Base-by-base conservation (phyloP, 2,888 invertebrate species). In the Amiota mariae region DNA sequence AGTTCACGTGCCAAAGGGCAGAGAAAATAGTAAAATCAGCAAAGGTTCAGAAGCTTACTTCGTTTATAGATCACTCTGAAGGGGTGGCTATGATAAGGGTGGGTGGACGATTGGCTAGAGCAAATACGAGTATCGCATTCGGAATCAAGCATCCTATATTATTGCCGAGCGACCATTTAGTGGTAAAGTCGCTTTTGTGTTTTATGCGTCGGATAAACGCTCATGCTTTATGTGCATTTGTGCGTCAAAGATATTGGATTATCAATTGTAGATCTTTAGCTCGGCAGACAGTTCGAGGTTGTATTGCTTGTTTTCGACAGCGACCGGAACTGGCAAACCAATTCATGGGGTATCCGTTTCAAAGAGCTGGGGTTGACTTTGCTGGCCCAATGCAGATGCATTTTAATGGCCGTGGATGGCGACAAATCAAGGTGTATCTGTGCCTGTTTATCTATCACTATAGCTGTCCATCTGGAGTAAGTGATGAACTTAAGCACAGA, bases 391-490 rank as follows among this genome's bases (percentile, higher is more conserved):
- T 75, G 6, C 49, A 12, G 20, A 72, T 71, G 54, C 72, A 73
- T 24, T 64, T 57, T n/a, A 72, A 73, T 2, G 4, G 66, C 11
- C 57, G 72, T 61, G 75, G 74, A 13, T 54, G 57, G 49, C 56
- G 67, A 9, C 74, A 71, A 12, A 20, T 68, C 18, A 79, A 78
- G 64, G 71, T 75, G 1, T 79, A 74, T 71, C 36, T 77, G 11
- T 75, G 71, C 15, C 72, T 76, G 8, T 79, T 77, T 4, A 73
- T 75, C 8, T 77, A 10, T 72, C 2, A 75, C 75, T 1, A 78
- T 78, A 64, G 78, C 78, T 2, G 70, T 79, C 0, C 78, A 79
- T n/a, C n/a, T n/a, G n/a, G n/a, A n/a, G 75, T 56, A 76, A 8
- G 77, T 77, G 10, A 68, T 71, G 8, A 76, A 75, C 12, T 54